Base-by-base conservation (phyloP, 2,113 vertebrate genomes). In the Nerophis ophidion region DNA sequence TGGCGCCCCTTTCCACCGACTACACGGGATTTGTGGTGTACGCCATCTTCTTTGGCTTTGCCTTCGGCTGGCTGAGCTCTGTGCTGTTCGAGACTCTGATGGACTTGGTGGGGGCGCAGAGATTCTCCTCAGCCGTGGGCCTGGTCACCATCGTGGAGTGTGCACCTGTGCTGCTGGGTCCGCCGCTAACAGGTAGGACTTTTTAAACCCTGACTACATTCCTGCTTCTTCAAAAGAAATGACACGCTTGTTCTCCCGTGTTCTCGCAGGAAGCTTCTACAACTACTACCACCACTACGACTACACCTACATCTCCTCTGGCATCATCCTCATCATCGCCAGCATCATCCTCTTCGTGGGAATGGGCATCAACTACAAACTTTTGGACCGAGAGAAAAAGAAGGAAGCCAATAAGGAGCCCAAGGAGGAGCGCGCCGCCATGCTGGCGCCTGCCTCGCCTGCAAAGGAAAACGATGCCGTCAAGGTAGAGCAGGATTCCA, bases 81-180 rank as follows among this genome's bases (percentile, higher is more conserved):
- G 92, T 98, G 56, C 77, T 99, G 4, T 99, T 98, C 16, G 95
- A 98, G 89, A 99, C 95, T 0, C 83, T 99, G 77, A 98, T 97
- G 94, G 97, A 99, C 61, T 90, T 99, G 71, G 92, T 99, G 60
- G 97, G 96, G 15, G 74, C 96, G 0, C 93, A 93, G 86, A 87
- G 94, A 50, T 97, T 99, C 85, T 99, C 96, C 71, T 97, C 96
- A 0, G 97, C 97, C 0, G 95, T 99, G 7, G 97, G 97, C 4
- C 74, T 98, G 49, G 95, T 99, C 85, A 98, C 96, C 26, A 98
- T 99, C 0, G 94, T 98, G 83, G 96, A 99, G 83, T 99, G 96
- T 63, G 92, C 70, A 6, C 97, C 97, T 0, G 97, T 98, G 51
- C 90, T 99, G 53, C 77, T 99, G 48, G 96, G 95, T n/a, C 97